A percentile compares a stretch with the other conserved stretches of the same genome.
Evolutionary conservation across 2,888 invertebrate genomes (phyloP).

Genomic region (Pantelozetes paolii): DNA sequence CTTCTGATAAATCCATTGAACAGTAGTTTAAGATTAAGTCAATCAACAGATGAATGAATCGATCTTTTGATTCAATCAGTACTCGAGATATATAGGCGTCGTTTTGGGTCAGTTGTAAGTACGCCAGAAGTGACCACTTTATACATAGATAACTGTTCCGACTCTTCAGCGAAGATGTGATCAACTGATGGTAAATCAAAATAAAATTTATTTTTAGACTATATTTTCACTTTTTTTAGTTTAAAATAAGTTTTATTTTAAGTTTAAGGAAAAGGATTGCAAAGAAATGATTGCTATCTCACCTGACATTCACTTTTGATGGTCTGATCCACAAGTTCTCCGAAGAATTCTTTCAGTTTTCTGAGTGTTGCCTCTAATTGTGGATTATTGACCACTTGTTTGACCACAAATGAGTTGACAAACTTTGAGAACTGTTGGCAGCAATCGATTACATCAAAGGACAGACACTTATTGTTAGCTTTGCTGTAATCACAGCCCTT

Average conservation of each 20-base stretch:
- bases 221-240: neutral
- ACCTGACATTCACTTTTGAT: conserved; percentile 42
- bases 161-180: conserved; percentile 14
- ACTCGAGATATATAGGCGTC: conserved; percentile 44
- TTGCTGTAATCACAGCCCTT: conserved; percentile 29
- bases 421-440: conserved; percentile 37
- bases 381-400: conserved; percentile 41
- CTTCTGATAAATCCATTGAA: conserved; percentile 9
- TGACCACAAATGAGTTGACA: conserved; percentile 31
- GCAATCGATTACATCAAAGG: conserved; percentile 17
- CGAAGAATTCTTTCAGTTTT: conserved; percentile 41
- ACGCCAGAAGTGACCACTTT: conserved; percentile 44
- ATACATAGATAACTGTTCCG: conserved; percentile 35
- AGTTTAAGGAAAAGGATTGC: neutral
- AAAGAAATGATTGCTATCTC: neutral
- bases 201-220: neutral
- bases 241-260: neutral
- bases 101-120: conserved; percentile 41
- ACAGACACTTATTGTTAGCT: conserved; percentile 14
- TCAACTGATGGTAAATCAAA: conserved; percentile 5
- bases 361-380: conserved; percentile 41
- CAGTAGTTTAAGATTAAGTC: conserved; percentile 34
- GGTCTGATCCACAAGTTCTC: conserved; percentile 41
- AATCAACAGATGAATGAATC: conserved; percentile 35
- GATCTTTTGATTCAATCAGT: conserved; percentile 36